These are phyloP conservation scores for Pempheris klunzingeri DNA, from an alignment of 2,797 vertebrate species.

Conservation along the genomic window DNA sequence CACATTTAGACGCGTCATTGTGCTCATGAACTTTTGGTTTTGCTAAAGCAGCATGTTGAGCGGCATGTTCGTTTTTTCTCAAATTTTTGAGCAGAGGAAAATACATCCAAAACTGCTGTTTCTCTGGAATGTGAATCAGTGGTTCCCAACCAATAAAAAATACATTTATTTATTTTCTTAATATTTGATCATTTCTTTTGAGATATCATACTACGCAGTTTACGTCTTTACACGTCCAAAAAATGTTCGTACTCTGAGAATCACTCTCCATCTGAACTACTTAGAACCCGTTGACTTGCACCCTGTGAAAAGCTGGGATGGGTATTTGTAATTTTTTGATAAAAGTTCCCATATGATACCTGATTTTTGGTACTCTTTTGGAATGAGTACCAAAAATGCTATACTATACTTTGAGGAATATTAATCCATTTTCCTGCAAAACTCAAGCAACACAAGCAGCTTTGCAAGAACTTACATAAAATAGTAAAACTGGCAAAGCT, in stretches of 20 bases:
- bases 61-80: too few species aligned
- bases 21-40: slow-evolving; percentile 38
- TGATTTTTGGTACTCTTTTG: not conserved
- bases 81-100: too few species aligned
- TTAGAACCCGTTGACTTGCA: not conserved
- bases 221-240: not conserved
- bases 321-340: not conserved
- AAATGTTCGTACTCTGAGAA: not conserved
- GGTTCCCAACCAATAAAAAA: not conserved
- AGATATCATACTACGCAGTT: not conserved
- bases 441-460: not conserved
- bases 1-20: slow-evolving; percentile 9
- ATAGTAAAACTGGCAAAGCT: not conserved
- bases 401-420: not conserved
- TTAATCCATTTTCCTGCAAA: not conserved
- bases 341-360: not conserved
- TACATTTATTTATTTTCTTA: too few species aligned
- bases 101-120: too few species aligned
- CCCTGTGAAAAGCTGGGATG: not conserved
- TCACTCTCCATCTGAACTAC: not conserved
- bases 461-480: not conserved
- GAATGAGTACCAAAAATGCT: not conserved
- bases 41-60: slow-evolving; percentile 5
- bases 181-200: not conserved
- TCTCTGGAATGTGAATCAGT: not conserved